Evolutionary conservation across 2,888 invertebrate species (phyloP), one percentile per base, ranked within the genome.

Genomic region (Xanthorhoe designata): DNA sequence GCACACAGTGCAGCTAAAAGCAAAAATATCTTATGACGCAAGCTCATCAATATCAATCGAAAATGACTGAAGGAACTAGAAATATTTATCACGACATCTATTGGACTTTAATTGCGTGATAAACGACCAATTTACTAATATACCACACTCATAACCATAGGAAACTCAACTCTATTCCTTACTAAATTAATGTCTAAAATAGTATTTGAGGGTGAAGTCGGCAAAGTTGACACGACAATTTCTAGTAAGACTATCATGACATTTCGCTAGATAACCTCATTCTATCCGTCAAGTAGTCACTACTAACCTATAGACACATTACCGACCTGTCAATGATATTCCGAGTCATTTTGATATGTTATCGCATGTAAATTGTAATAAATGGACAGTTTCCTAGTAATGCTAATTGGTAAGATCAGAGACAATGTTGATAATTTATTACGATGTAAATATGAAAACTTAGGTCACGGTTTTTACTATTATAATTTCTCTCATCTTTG

Each of bases 281-380:
- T 74, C 66, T 61, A 55, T 74, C 72, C 63, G 72, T 77, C 79
- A 74, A 69, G 49, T 18, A 71, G 68, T 47, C 56, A 61, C 63
- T 60, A 60, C 68, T 79, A 80, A 78, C 80, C 79, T 19, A 79
- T 54, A 81, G 80, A 80, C 76, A 77, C 73, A 79, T 76, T 80
- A 66, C 78, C 76, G 78, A 74, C 75, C 18, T 78, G 80, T 80
- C 82, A 75, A 53, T 56, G 66, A 66, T 62, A 42, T 42, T 13
- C 38, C 71, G 57, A 73, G 75, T 75, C 54, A 38, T 54, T 45
- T 42, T 50, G 45, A 17, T 57, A 57, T 19, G 18, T 38, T 49
- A 64, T 64, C 54, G 58, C 51, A 29, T 51, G 70, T 70, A 69
- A 72, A 76, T 73, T 75, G 73, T 76, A 72, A 78, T 72, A 76